phyloP scores from a whole-genome alignment of 2,113 vertebrate genomes.

The Myiopsitta monachus region DNA sequence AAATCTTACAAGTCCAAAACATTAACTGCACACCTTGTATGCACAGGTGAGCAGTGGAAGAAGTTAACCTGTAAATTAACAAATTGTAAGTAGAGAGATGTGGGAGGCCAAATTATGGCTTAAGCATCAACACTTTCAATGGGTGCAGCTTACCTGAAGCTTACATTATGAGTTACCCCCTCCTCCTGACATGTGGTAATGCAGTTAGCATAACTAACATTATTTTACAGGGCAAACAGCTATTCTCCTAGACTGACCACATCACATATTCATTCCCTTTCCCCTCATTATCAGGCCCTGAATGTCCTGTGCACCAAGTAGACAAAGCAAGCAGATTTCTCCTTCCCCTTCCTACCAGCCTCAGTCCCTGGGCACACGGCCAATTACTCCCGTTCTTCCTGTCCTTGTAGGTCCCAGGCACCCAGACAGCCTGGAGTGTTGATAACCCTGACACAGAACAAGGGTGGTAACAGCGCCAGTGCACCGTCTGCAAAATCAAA shows the following conservation, averaged over 20 bases:
- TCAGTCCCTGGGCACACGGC: not conserved
- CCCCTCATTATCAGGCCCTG: not conserved
- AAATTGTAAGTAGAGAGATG: not conserved
- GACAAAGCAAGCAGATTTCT: not conserved
- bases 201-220: rapidly evolving
- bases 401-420: rapidly evolving
- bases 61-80: not conserved
- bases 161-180: rapidly evolving
- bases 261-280: rapidly evolving
- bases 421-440: rapidly evolving
- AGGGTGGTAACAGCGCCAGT: not conserved
- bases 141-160: not conserved
- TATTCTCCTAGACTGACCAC: rapidly evolving
- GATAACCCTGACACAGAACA: rapidly evolving
- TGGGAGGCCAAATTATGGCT: not conserved
- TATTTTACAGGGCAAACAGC: not conserved
- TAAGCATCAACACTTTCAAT: not conserved
- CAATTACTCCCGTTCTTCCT: rapidly evolving
- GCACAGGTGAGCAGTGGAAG: not conserved
- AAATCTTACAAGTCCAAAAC: not conserved
- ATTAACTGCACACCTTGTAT: not conserved
- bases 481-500: not conserved
- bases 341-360: not conserved
- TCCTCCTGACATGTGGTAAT: not conserved
- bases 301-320: not conserved